Percentiles rank a stretch among this genome's conserved stretches.
Evolutionary conservation across 2,888 invertebrate genomes (phyloP).

Genomic region (Hirudinaria manillensis): DNA sequence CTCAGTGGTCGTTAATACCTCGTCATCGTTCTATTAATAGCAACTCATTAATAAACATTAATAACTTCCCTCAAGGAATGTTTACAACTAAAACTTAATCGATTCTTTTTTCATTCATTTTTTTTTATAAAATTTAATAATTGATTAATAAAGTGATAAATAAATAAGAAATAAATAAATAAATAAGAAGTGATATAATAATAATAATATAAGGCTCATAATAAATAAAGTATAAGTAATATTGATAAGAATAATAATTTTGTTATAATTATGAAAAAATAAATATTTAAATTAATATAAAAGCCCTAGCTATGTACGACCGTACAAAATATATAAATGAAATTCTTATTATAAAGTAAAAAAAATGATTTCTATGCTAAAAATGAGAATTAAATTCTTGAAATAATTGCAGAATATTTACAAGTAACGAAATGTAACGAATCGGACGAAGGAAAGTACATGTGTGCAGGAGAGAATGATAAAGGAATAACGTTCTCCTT

Average conservation of each 20-base stretch:
- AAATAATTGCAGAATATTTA: conserved; percentile 57
- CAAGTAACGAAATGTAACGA: conserved; percentile 84
- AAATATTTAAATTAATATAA: background rate
- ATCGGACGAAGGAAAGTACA: conserved; percentile 88
- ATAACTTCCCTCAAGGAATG: no score
- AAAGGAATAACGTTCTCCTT: conserved; percentile 88
- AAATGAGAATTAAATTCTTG: background rate
- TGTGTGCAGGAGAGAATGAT: conserved; percentile 88
- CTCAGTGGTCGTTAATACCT: no score
- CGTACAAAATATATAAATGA: no score
- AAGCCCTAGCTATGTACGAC: no score
- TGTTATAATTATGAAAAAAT: background rate
- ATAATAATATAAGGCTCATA: background rate
- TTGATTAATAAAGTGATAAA: background rate
- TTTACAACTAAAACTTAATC: no score
- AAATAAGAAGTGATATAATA: background rate
- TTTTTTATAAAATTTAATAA: no score
- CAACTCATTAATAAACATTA: no score
- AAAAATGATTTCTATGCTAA: background rate
- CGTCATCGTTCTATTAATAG: no score
- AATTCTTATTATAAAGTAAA: background rate
- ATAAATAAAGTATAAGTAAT: background rate
- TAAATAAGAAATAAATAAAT: background rate
- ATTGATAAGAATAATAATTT: background rate
- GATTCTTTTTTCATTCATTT: no score